Evolutionary conservation across 1,140 invertebrate species (phyloP).

Genomic region (Anoplolepis gracilipes): DNA sequence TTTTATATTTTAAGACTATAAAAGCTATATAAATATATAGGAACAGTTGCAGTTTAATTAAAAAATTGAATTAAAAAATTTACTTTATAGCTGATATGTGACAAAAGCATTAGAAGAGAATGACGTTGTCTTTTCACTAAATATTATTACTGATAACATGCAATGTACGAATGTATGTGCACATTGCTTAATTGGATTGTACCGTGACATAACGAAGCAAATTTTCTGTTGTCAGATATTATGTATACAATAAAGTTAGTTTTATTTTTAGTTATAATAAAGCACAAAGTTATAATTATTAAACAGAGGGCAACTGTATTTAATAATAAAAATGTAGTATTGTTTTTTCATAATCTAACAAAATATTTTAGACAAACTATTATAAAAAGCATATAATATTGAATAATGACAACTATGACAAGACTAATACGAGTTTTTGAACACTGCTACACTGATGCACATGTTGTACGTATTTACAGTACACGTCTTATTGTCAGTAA

Average conservation of each 20-base stretch:
- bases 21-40: too few species aligned
- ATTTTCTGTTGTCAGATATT: neutral
- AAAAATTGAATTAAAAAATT: neutral
- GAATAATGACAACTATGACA: neutral
- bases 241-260: neutral
- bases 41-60: neutral
- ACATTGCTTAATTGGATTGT: neutral
- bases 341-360: conserved; percentile 1
- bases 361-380: neutral
- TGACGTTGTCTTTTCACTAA: neutral
- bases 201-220: neutral
- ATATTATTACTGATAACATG: neutral
- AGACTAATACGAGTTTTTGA: too few species aligned
- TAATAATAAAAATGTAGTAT: neutral
- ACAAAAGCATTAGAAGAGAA: neutral
- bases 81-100: neutral
- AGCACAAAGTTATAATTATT: too few species aligned
- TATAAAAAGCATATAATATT: neutral
- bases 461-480: too few species aligned
- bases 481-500: too few species aligned
- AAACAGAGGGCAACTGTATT: neutral
- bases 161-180: neutral
- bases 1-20: neutral
- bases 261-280: neutral
- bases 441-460: too few species aligned